Percentiles rank a stretch among this genome's conserved stretches.
These are phyloP conservation scores for Subacronicta megacephala DNA, from an alignment of 2,888 invertebrate species.

Conservation along the genomic window DNA sequence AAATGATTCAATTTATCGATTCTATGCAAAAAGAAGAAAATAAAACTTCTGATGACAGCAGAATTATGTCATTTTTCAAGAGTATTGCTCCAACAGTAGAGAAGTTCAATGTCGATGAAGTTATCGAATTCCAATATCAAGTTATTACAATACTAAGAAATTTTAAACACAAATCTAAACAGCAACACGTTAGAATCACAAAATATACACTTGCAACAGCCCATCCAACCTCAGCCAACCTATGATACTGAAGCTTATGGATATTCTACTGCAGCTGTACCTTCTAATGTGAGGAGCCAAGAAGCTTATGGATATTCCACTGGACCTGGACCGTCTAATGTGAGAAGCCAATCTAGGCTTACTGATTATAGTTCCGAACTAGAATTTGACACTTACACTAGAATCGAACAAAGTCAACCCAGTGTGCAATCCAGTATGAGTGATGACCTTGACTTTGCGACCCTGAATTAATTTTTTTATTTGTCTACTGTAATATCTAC, in stretches of 20 bases:
- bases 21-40: constrained; percentile 35
- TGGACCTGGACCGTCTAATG: not conserved
- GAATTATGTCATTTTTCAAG: constrained; percentile 23
- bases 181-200: constrained; percentile 38
- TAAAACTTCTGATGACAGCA: constrained; percentile 23
- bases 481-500: constrained; percentile 32
- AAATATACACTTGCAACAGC: constrained; percentile 35
- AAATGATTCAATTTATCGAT: too few species aligned
- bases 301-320: not conserved
- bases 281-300: constrained; percentile 27
- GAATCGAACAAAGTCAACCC: constrained; percentile 42
- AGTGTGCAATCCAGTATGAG: constrained; percentile 41
- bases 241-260: constrained; percentile 36
- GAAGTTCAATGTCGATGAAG: constrained; percentile 25
- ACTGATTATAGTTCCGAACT: constrained; percentile 35
- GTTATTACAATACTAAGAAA: constrained; percentile 28
- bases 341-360: constrained; percentile 20
- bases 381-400: constrained; percentile 34
- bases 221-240: constrained; percentile 37
- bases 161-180: constrained; percentile 32
- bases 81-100: constrained; percentile 28
- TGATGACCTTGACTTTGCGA: constrained; percentile 36
- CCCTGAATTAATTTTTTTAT: constrained; percentile 39
- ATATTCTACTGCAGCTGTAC: constrained; percentile 38
- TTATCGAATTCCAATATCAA: constrained; percentile 31